Base-by-base conservation (phyloP, 2,888 invertebrate species). In the Volucella zonaria region DNA sequence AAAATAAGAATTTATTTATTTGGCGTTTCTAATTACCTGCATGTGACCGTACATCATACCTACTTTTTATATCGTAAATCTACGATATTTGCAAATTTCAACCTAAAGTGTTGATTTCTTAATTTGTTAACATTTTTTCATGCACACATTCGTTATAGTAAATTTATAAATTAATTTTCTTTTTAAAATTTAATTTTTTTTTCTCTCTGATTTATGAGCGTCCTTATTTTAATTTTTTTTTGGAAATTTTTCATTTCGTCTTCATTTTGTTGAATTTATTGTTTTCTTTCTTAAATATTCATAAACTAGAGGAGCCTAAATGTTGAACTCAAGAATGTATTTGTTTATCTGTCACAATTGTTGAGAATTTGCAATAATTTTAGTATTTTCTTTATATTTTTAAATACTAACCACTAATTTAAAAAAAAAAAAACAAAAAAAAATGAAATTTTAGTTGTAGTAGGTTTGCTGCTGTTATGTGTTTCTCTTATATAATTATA, bases 221-320 rank as follows among this genome's bases (percentile, higher is more conserved):
- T 59, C 18, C 54, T 23, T 11, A 47, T 42, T 14, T n/a, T n/a
- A n/a, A n/a, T n/a, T n/a, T n/a, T n/a, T n/a, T n/a, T 40, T 67
- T 51, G 12, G 40, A 66, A 58, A 71, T 38, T 51, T 74, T 42
- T 54, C 45, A 59, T 71, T 70, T 70, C 66, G 73, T 80, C 64
- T 81, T 86, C 14, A 68, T 67, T 66, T 70, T 62, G 3, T 66
- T 40, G 61, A 38, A 52, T 31, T 18, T 31, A 54, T 59, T 42
- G 54, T 59, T 68, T 49, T 23, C 15, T 67, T 59, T 45, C 40
- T 68, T 52, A 14, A 45, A 15, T 73, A 42, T 87, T 66, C 56
- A 77, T 81, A 78, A 62, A 73, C 73, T 87, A 87, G 87, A 87
- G 87, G 87, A 87, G 87, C 87, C 87, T 87, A 87, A 87, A 87